These are phyloP conservation scores for Brachypalpus laphriformis DNA, from an alignment of 2,888 invertebrate genomes.

Conservation along the genomic window DNA sequence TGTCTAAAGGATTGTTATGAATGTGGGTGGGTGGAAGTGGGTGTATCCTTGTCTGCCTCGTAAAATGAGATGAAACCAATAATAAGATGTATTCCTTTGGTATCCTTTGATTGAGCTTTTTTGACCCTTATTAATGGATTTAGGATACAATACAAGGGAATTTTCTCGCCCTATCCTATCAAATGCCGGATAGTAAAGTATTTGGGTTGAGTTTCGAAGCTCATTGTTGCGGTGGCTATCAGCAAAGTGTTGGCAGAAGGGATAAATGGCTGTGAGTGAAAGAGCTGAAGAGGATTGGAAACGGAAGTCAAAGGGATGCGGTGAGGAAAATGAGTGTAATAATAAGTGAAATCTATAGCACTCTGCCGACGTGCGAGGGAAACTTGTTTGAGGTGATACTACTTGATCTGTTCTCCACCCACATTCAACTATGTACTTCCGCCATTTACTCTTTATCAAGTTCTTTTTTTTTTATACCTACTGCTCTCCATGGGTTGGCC, in stretches of 20 bases:
- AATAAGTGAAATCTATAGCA: conserved; percentile 23
- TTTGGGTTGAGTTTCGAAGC: conserved; percentile 38
- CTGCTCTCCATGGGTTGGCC: not conserved
- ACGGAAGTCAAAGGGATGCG: not conserved
- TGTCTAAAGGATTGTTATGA: conserved; percentile 53
- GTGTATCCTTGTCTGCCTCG: conserved; percentile 40
- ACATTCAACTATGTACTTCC: too few relatives aligned
- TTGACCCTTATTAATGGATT: conserved; percentile 68
- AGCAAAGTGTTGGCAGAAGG: not conserved
- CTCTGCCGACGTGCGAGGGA: not conserved
- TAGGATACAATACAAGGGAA: conserved; percentile 25
- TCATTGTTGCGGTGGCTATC: conserved; percentile 52
- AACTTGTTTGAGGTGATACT: not conserved
- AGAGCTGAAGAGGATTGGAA: not conserved
- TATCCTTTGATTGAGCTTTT: conserved; percentile 62
- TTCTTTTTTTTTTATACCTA: not conserved
- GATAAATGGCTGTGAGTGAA: not conserved
- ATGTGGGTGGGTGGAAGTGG: not conserved
- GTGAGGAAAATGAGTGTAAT: conserved; percentile 12
- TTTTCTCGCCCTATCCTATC: conserved; percentile 5
- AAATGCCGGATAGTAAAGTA: conserved; percentile 16
- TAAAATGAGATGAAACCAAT: conserved; percentile 58
- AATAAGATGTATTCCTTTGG: conserved; percentile 64
- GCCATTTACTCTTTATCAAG: too few relatives aligned
- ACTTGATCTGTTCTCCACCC: not conserved